phyloP scores from a whole-genome alignment of 2,797 vertebrate genomes.

The Limosa lapponica region DNA sequence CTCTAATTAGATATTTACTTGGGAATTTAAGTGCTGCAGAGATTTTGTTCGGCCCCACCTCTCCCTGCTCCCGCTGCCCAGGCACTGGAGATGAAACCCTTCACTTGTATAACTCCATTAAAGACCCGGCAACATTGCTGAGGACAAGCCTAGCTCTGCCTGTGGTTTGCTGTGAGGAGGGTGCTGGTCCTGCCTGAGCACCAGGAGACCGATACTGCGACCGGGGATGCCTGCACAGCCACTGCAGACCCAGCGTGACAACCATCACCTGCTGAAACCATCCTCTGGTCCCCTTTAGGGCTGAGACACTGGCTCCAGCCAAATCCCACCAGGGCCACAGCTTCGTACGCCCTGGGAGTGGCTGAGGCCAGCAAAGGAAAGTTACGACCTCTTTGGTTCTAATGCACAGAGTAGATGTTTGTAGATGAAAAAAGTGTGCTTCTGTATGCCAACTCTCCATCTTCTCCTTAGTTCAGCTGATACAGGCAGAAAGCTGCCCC shows the following conservation, averaged over 20 bases:
- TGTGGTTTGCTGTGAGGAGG: background rate
- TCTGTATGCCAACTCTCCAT: rapidly evolving
- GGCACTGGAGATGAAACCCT: background rate
- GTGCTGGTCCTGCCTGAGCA: background rate
- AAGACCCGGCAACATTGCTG: background rate
- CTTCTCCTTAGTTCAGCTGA: background rate
- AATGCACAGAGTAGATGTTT: background rate
- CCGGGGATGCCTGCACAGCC: rapidly evolving
- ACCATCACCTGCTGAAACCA: background rate
- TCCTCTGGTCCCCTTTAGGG: rapidly evolving
- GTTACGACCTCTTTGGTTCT: background rate
- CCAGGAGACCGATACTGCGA: rapidly evolving
- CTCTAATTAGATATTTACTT: constrained; percentile 57
- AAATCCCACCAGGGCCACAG: background rate
- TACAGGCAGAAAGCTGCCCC: background rate
- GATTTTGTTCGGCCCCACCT: background rate
- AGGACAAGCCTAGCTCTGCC: background rate
- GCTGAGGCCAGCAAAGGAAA: background rate
- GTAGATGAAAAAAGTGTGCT: background rate
- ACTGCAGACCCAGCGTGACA: rapidly evolving
- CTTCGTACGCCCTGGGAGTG: rapidly evolving
- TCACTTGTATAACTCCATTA: rapidly evolving
- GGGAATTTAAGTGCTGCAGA: constrained; percentile 49
- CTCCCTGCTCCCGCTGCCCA: background rate
- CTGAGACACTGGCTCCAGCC: background rate